Evolutionary conservation across 2,888 invertebrate genomes (phyloP).

Genomic region (Icerya purchasi): DNA sequence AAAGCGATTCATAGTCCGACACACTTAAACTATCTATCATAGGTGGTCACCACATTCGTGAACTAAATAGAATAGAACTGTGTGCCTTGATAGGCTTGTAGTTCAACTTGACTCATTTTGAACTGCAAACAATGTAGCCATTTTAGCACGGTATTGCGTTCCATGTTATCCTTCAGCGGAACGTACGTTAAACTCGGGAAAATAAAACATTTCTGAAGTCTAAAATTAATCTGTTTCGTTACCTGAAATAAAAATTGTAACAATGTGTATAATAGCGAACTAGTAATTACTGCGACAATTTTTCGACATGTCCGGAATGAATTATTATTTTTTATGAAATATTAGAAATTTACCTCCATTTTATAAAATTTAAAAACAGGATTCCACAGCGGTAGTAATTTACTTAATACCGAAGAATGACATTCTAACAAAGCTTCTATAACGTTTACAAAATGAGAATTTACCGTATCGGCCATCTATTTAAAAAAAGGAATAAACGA

Average conservation of each 20-base stretch:
- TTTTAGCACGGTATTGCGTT: conserved; percentile 30
- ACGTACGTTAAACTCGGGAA: conserved; percentile 33
- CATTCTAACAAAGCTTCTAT: conserved; percentile 88
- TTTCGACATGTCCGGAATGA: too few species aligned
- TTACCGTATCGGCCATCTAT: conserved; percentile 91
- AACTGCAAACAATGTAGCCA: conserved; percentile 87
- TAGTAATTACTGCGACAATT: too few species aligned
- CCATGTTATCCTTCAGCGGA: conserved; percentile 27
- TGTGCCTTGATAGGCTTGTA: conserved; percentile 76
- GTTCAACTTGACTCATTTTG: conserved; percentile 93
- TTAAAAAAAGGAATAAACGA: too few species aligned
- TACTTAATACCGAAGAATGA: conserved; percentile 75
- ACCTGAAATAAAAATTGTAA: too few species aligned
- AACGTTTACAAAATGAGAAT: conserved; percentile 82
- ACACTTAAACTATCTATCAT: too few species aligned
- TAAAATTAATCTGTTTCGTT: neutral
- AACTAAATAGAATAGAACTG: conserved; percentile 61
- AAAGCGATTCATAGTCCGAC: too few species aligned
- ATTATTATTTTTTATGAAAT: too few species aligned
- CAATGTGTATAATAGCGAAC: too few species aligned
- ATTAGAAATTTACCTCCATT: conserved; percentile 38
- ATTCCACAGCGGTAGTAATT: conserved; percentile 85
- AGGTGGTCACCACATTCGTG: too few species aligned
- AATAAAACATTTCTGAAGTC: conserved; percentile 72
- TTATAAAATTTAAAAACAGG: conserved; percentile 86